These are phyloP conservation scores for Varecia variegata DNA, from an alignment of 2,797 vertebrate genomes.

Conservation along the genomic window DNA sequence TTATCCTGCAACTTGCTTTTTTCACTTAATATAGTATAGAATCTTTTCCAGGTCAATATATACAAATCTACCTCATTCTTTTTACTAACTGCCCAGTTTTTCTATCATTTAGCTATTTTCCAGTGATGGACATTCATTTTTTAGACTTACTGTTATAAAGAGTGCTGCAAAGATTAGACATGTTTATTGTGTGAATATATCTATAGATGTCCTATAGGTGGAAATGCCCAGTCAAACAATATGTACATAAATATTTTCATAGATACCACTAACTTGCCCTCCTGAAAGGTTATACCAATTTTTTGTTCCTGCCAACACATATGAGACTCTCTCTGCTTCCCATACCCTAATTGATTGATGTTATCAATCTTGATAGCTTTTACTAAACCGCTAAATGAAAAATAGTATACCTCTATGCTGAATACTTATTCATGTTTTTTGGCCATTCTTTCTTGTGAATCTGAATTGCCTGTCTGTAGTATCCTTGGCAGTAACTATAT, in stretches of 20 bases:
- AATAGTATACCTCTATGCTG: not conserved
- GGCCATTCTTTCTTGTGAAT: not conserved
- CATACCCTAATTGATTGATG: not conserved
- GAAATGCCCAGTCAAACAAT: not conserved
- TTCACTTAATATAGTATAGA: not conserved
- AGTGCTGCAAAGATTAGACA: constrained; percentile 25
- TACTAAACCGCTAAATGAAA: constrained; percentile 3
- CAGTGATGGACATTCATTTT: not conserved
- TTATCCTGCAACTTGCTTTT: constrained; percentile 3
- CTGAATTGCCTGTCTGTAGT: not conserved
- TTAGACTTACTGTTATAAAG: constrained; percentile 7
- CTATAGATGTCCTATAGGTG: not conserved
- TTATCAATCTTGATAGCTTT: not conserved
- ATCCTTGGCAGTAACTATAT: not conserved
- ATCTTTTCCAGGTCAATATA: constrained; percentile 39
- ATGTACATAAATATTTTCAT: not conserved
- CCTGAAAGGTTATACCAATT: not conserved
- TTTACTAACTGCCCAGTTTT: not conserved
- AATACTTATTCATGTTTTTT: not conserved
- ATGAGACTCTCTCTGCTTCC: not conserved
- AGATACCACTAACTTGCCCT: not conserved
- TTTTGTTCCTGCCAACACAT: not conserved
- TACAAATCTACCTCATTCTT: constrained; percentile 7
- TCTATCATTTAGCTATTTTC: constrained; percentile 6
- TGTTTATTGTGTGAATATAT: not conserved